Evolutionary conservation across 2,113 vertebrate genomes (phyloP).

Genomic region (Alligator sinensis): DNA sequence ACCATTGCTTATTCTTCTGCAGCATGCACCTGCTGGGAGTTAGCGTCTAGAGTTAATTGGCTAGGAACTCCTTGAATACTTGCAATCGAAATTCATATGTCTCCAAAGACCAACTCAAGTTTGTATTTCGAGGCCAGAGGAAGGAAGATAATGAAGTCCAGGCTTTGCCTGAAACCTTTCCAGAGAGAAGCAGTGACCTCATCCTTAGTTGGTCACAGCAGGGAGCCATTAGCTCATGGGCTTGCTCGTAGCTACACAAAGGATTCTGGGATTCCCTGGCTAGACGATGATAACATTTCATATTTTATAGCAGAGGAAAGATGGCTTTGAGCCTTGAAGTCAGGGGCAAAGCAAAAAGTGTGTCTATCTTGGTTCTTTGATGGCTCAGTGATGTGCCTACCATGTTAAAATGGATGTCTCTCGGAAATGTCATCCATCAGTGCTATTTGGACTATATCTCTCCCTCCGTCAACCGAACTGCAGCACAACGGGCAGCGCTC

Average conservation of each 20-base stretch:
- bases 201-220: not conserved
- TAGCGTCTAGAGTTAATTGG: not conserved
- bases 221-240: not conserved
- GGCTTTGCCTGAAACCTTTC: not conserved
- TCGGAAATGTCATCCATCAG: not conserved
- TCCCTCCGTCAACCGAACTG: not conserved
- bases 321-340: not conserved
- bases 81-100: not conserved
- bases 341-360: not conserved
- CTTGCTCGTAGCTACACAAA: not conserved
- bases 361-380: not conserved
- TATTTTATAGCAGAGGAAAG: not conserved
- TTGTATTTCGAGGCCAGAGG: not conserved
- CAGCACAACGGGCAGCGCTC: too few species aligned
- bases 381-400: not conserved
- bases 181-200: not conserved
- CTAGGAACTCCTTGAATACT: not conserved
- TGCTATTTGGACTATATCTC: not conserved
- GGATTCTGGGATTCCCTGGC: not conserved
- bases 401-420: not conserved
- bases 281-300: not conserved
- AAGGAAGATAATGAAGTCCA: conserved; percentile 1
- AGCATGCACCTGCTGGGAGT: not conserved
- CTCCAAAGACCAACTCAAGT: not conserved
- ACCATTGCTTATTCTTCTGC: not conserved